Conservation (phyloP, 2,888 invertebrate genomes). For the Tetropium fuscum region DNA sequence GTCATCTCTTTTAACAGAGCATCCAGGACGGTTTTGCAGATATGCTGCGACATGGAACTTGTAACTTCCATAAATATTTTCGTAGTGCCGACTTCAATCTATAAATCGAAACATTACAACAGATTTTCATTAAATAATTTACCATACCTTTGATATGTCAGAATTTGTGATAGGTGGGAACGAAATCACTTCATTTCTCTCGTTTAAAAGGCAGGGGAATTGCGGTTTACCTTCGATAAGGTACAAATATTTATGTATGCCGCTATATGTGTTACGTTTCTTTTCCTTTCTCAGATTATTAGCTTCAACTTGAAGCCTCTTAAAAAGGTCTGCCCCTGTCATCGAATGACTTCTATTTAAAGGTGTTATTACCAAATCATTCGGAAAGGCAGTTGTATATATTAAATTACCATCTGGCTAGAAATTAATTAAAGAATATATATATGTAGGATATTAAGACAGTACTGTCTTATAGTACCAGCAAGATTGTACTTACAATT, state of each 20-base stretch:
- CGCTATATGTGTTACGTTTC: constrained; percentile 84
- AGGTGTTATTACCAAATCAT: constrained; percentile 75
- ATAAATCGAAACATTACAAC: constrained; percentile 47
- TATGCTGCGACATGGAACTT: constrained; percentile 73
- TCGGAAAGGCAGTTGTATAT: constrained; percentile 78
- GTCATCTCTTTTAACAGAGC: constrained; percentile 75
- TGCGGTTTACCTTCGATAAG: constrained; percentile 79
- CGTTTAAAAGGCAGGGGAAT: constrained; percentile 80
- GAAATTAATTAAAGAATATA: too few species aligned
- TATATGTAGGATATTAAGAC: too few species aligned
- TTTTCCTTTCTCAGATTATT: constrained; percentile 85
- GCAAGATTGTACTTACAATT: constrained; percentile 66
- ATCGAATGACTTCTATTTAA: constrained; percentile 72
- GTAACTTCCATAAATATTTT: constrained; percentile 83
- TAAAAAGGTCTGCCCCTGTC: constrained; percentile 77
- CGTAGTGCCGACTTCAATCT: constrained; percentile 77
- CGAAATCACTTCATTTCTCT: constrained; percentile 77
- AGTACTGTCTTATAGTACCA: too few species aligned
- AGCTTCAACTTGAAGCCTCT: constrained; percentile 79
- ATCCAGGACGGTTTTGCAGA: constrained; percentile 78
- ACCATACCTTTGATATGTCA: constrained; percentile 78
- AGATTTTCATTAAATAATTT: too few species aligned
- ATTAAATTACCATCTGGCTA: constrained; percentile 68
- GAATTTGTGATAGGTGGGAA: constrained; percentile 91
- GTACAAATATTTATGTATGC: constrained; percentile 87